Evolutionary conservation across 2,797 vertebrate genomes (phyloP).

Genomic region (Dipus sagitta): DNA sequence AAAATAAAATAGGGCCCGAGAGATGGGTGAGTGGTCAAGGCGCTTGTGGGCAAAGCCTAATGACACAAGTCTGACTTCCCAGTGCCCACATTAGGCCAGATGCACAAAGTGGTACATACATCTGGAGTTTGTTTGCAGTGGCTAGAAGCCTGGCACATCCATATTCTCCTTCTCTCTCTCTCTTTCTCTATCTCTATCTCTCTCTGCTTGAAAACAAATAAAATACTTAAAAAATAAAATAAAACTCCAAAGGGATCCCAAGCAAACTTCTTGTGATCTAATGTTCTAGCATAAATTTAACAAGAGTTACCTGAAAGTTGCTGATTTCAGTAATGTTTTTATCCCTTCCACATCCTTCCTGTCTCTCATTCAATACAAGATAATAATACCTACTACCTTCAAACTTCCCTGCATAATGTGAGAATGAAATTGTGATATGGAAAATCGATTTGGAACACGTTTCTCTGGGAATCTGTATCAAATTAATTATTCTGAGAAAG

Average conservation of each 20-base stretch:
- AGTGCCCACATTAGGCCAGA: no score
- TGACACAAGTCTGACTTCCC: no score
- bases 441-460: constrained; percentile 69
- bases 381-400: constrained; percentile 37
- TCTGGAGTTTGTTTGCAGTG: no score
- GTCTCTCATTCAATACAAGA: constrained; percentile 54
- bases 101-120: no score
- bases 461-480: constrained; percentile 74
- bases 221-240: neutral
- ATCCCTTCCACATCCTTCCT: neutral
- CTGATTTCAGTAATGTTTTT: constrained; percentile 20
- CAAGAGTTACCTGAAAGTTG: neutral
- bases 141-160: no score
- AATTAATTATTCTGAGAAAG: constrained; percentile 77
- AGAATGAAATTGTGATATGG: constrained; percentile 65
- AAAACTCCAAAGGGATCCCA: neutral
- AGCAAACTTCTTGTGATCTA: constrained; percentile 12
- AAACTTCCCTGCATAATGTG: constrained; percentile 51
- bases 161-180: no score
- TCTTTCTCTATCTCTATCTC: no score
- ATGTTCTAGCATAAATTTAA: constrained; percentile 46
- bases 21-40: no score
- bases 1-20: no score
- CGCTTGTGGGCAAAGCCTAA: no score
- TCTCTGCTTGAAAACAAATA: no score